phyloP scores from a whole-genome alignment of 1,140 invertebrate species.

The Papilio dardanus region DNA sequence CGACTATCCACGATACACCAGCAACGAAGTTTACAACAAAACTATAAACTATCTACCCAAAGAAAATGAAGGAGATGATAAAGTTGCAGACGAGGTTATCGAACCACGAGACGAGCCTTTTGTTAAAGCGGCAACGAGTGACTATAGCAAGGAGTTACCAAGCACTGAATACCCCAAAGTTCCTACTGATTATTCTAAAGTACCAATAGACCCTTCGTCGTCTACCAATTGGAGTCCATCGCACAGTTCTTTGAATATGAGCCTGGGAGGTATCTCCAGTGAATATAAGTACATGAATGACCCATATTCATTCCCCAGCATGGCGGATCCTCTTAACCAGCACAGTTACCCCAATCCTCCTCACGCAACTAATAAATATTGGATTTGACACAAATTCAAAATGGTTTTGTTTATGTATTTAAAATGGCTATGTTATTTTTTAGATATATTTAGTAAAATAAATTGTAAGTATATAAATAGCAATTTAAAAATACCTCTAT shows the following conservation, averaged over 20 bases:
- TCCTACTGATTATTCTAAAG: constrained; percentile 82
- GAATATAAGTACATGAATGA: constrained; percentile 79
- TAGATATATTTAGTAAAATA: constrained; percentile 42
- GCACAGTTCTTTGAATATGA: constrained; percentile 78
- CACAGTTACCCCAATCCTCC: constrained; percentile 77
- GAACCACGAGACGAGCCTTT: constrained; percentile 74
- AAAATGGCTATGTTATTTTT: constrained; percentile 56
- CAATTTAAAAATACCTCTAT: constrained; percentile 71
- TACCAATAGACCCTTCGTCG: constrained; percentile 79
- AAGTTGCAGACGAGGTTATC: constrained; percentile 72
- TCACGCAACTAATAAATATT: constrained; percentile 77
- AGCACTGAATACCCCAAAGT: constrained; percentile 75
- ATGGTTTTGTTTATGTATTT: constrained; percentile 45
- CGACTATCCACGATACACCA: constrained; percentile 74
- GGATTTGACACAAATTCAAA: constrained; percentile 71
- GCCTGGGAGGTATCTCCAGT: constrained; percentile 71
- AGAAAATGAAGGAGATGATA: constrained; percentile 68
- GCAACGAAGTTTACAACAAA: constrained; percentile 76
- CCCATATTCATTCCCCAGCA: constrained; percentile 76
- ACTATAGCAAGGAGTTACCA: constrained; percentile 77
- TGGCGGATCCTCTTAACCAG: constrained; percentile 74
- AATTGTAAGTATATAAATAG: constrained; percentile 32
- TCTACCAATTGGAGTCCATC: constrained; percentile 79
- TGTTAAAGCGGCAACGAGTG: constrained; percentile 65
- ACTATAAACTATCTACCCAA: constrained; percentile 76